These are phyloP conservation scores for Boleophthalmus pectinirostris DNA, from an alignment of 2,113 vertebrate genomes.

Conservation along the genomic window DNA sequence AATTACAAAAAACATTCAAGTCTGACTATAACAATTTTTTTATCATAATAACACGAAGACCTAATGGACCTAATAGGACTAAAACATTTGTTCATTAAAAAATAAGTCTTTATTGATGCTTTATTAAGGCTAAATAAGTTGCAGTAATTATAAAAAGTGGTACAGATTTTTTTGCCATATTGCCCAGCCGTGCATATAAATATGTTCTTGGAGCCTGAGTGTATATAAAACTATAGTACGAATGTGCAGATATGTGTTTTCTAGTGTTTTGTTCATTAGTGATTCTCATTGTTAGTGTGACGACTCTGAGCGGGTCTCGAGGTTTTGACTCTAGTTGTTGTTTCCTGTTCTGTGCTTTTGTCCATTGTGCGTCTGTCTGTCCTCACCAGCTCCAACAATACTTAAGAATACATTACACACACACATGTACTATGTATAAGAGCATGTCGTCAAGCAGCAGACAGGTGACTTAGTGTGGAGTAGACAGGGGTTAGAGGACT, in stretches of 20 bases:
- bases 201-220: too few species aligned
- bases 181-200: too few species aligned
- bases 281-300: neutral
- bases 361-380: slow-evolving; percentile 54
- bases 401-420: slow-evolving; percentile 10
- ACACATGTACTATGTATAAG: neutral
- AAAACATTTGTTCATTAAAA: too few species aligned
- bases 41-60: too few species aligned
- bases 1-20: too few species aligned
- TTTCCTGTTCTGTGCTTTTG: slow-evolving; percentile 55
- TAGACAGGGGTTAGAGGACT: slow-evolving; percentile 26
- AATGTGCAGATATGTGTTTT: neutral
- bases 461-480: slow-evolving; percentile 17
- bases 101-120: too few species aligned
- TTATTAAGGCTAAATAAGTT: too few species aligned
- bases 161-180: neutral
- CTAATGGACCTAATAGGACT: too few species aligned
- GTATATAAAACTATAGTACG: neutral
- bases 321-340: slow-evolving; percentile 22
- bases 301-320: neutral
- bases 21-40: too few species aligned
- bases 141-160: too few species aligned
- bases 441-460: neutral
- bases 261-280: neutral
- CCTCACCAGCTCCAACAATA: slow-evolving; percentile 34